Evolutionary conservation across 2,888 invertebrate genomes (phyloP).

Genomic region (Kryphioiulus occultus): DNA sequence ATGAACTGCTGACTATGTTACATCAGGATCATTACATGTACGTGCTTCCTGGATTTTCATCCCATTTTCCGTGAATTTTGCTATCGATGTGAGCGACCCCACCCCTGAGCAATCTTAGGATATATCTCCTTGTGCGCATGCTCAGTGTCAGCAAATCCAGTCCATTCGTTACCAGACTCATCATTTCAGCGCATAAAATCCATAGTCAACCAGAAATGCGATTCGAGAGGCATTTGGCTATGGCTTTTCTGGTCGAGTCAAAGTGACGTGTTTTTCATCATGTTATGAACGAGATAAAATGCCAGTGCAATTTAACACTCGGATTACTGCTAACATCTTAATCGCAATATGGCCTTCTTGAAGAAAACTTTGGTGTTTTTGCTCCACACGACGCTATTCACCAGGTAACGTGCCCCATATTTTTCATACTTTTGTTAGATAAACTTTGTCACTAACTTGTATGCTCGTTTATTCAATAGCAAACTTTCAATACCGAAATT

Average conservation of each 20-base stretch:
- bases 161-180: not conserved
- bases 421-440: not conserved
- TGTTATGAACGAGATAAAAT: not conserved
- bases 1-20: no score
- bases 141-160: not conserved
- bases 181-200: not conserved
- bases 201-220: not conserved
- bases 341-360: not conserved
- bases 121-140: not conserved
- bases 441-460: not conserved
- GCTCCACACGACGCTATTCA: not conserved
- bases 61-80: not conserved
- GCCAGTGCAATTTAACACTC: not conserved
- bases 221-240: not conserved
- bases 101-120: not conserved
- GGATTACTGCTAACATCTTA: not conserved
- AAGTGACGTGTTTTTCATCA: conserved; percentile 39
- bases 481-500: no score
- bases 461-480: not conserved
- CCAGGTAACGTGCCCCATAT: not conserved
- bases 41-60: no score
- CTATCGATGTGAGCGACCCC: not conserved
- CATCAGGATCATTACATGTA: no score
- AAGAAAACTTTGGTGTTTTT: not conserved
- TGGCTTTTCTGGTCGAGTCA: not conserved